A percentile compares a stretch with the other conserved stretches of the same genome.
Evolutionary conservation across 1,140 invertebrate species (phyloP).

Genomic region (Hycleus phaleratus): DNA sequence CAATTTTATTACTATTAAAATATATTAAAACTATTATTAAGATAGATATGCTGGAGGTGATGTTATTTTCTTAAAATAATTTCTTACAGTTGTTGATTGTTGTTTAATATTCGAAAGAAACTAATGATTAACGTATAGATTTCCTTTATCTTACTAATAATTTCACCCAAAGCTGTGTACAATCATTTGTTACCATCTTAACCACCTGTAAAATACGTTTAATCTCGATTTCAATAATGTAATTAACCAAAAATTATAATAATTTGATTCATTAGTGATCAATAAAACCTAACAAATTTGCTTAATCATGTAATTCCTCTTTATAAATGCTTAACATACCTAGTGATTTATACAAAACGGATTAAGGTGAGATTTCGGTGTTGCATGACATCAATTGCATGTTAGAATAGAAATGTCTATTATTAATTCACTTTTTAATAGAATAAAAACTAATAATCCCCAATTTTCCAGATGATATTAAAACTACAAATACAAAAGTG

Average conservation of each 20-base stretch:
- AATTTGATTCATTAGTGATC: no score
- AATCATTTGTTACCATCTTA: conserved; percentile 22
- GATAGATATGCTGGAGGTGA: no score
- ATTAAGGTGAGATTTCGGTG: conserved; percentile 7
- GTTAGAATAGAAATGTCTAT: background rate
- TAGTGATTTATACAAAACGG: background rate
- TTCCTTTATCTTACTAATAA: background rate
- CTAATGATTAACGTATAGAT: background rate
- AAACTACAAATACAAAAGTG: conserved; percentile 14
- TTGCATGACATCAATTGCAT: background rate
- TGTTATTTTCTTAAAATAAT: no score
- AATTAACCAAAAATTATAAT: background rate
- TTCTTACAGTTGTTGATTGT: no score
- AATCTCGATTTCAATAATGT: background rate
- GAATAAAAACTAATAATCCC: background rate
- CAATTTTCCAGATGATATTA: conserved; percentile 24
- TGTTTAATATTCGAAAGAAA: no score
- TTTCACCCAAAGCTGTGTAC: conserved; percentile 25
- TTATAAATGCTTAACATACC: conserved; percentile 4
- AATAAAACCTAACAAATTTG: conserved; percentile 5
- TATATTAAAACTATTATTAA: no score
- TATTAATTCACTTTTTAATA: background rate
- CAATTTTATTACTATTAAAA: no score
- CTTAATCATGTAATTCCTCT: conserved; percentile 19
- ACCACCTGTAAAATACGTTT: conserved; percentile 24